Conservation (phyloP, 2,113 vertebrate species). For the Hoplias malabaricus region DNA sequence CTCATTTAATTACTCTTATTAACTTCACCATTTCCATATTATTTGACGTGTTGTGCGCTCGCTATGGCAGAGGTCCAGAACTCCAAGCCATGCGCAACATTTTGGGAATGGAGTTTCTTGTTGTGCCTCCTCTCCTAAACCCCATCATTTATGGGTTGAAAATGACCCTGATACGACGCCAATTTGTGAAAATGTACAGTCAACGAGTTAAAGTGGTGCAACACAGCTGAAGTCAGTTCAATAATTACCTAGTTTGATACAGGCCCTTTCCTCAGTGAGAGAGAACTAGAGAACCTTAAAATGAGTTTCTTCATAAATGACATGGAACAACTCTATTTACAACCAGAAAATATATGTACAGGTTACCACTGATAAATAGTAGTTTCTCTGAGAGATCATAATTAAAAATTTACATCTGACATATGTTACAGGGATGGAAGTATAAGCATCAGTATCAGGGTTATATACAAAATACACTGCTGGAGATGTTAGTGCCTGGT, state of each 20-base stretch:
- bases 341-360: too few species aligned
- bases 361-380: too few species aligned
- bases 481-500: too few species aligned
- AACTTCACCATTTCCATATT: conserved; percentile 54
- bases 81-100: conserved; percentile 15
- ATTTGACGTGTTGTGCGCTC: conserved; percentile 53
- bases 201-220: not conserved
- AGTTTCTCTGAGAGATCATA: too few species aligned
- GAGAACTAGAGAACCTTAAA: too few species aligned
- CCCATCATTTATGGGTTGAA: conserved; percentile 45
- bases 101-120: conserved; percentile 57
- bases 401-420: not conserved
- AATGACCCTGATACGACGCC: not conserved
- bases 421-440: too few species aligned
- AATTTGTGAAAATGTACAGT: not conserved
- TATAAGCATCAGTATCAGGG: not conserved
- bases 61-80: conserved; percentile 18
- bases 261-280: not conserved
- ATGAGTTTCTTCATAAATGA: not conserved
- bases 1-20: conserved; percentile 39
- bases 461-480: too few species aligned
- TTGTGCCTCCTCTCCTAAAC: conserved; percentile 44
- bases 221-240: not conserved
- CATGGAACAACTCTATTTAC: too few species aligned
- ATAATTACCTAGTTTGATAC: not conserved